Evolutionary conservation across 2,888 invertebrate genomes (phyloP).

Genomic region (Xestia rhomboidea): DNA sequence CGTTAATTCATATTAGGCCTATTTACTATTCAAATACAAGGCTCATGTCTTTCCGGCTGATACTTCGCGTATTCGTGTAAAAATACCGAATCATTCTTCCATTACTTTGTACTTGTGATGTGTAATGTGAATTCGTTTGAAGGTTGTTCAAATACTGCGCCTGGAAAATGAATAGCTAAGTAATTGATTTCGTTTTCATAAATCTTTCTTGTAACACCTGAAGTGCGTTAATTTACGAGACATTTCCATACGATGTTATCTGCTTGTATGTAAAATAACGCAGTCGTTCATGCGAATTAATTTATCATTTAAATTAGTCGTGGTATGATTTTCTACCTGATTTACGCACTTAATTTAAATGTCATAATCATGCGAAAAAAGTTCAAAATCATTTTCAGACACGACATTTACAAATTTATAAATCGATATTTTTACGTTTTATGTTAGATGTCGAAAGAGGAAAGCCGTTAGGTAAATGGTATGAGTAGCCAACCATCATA

Average conservation of each 20-base stretch:
- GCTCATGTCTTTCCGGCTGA: constrained; percentile 52
- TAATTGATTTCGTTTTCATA: constrained; percentile 28
- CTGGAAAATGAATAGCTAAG: constrained; percentile 16
- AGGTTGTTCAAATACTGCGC: not conserved
- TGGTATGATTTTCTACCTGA: constrained; percentile 26
- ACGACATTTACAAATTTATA: constrained; percentile 10
- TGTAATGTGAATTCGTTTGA: not conserved
- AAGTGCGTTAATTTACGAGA: constrained; percentile 48
- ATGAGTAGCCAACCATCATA: not conserved
- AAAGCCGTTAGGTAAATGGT: constrained; percentile 9
- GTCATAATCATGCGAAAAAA: constrained; percentile 11
- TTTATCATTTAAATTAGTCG: constrained; percentile 26
- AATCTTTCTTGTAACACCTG: constrained; percentile 33
- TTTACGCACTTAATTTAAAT: constrained; percentile 50
- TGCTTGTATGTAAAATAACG: constrained; percentile 18
- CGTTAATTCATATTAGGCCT: constrained; percentile 47
- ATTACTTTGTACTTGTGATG: not conserved
- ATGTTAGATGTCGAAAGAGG: constrained; percentile 3
- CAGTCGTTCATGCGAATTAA: constrained; percentile 13
- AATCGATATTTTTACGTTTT: not conserved
- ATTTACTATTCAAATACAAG: constrained; percentile 57
- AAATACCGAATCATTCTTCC: constrained; percentile 29
- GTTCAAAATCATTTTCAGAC: not conserved
- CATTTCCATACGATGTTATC: constrained; percentile 23
- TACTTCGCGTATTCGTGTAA: constrained; percentile 42